Evolutionary conservation across 2,113 vertebrate species (phyloP).

Genomic region (Miniopterus natalensis): DNA sequence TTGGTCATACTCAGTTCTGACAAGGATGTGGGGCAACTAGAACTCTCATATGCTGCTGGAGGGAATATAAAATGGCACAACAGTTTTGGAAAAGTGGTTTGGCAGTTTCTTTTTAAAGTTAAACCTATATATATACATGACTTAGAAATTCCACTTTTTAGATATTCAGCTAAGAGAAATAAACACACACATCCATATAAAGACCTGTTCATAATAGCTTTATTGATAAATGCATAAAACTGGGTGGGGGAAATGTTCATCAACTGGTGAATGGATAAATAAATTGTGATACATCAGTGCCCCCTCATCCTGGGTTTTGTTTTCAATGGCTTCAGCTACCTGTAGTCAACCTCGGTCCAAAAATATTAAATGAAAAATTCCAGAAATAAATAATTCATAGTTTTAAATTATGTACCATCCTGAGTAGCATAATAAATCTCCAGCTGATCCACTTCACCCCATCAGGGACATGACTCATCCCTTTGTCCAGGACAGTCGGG

Average conservation of each 20-base stretch:
- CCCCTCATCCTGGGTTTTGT: not conserved
- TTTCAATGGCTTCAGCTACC: not conserved
- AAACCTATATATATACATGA: not conserved
- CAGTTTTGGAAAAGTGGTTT: not conserved
- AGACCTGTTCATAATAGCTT: not conserved
- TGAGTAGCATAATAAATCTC: not conserved
- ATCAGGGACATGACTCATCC: not conserved
- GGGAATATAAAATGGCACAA: not conserved
- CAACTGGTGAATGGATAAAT: not conserved
- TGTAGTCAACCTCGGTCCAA: not conserved
- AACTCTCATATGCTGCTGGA: not conserved
- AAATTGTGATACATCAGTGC: not conserved
- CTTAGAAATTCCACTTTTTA: not conserved
- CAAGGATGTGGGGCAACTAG: not conserved
- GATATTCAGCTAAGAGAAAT: not conserved
- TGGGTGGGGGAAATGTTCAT: not conserved
- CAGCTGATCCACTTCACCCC: not conserved
- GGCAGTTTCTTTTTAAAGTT: not conserved
- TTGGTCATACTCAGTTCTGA: not conserved
- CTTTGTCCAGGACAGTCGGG: not conserved
- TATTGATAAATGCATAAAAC: not conserved
- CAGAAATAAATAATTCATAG: not conserved
- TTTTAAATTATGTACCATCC: not conserved
- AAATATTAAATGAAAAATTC: not conserved
- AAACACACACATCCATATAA: not conserved